Evolutionary conservation across 37 sponge, comb jelly and placozoan species (phyloP), one percentile per base, ranked within the genome.

Genomic region (Mnemiopsis leidyi): DNA sequence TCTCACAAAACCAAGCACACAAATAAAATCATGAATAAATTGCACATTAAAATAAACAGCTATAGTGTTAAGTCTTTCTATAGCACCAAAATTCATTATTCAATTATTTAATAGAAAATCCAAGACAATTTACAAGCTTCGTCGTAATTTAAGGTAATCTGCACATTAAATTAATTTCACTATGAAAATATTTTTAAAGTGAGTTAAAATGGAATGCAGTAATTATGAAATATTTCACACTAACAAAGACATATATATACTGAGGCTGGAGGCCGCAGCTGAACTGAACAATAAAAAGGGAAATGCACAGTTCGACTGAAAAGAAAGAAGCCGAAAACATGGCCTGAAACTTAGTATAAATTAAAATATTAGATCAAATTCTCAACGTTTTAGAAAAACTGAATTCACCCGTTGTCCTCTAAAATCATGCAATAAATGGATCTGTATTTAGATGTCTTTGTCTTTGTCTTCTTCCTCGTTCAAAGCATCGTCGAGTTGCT

Each of bases 401-500:
- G 61, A 48, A 48, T 18, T 13, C 5, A 18, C 61, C 61, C 61
- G 61, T 13, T 48, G 61, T 48, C 61, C 9, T 48, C 61, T 48
- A 48, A 48, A 48, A 48, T 48, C 61, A 48, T 48, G 61, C 61
- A 48, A 48, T 48, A 18, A 13, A 18, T 5, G 13, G 13, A 18
- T 5, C 13, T 48, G 13, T 5, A 18, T 71, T 71, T 28, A 71
- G 30, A 71, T 23, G 9, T 71, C 73, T 18, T 71, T 71, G 30
- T 82, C 82, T 82, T 82, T 82, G 30, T 71, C 75, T 34, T 13
- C 38, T 3, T 20, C 21, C 5, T 82, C 82, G 38, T 31, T 34
- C 38, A 82, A 23, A 23, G 82, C 82, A 7, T 82, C 82, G 32
- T 82, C 38, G 5, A 82, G 23, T 34, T 82, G 82, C 30, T 82